A percentile compares a stretch with the other conserved stretches of the same genome.
Conservation (phyloP, 2,113 vertebrate genomes). For the Apus apus region DNA sequence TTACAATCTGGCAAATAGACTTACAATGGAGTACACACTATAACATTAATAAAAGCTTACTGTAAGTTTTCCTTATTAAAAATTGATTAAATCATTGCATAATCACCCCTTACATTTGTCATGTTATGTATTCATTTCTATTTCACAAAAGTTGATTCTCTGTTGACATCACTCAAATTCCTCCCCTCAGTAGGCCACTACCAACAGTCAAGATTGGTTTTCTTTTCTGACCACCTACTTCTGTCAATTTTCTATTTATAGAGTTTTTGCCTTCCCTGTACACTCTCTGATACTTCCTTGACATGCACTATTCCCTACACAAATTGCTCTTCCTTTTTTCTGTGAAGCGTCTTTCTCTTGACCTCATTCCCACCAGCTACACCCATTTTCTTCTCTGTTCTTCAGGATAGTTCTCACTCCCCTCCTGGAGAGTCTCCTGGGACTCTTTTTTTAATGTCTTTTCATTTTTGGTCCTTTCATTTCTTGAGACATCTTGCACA, state of each 20-base stretch:
- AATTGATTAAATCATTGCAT: background rate
- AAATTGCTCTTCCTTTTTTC: background rate
- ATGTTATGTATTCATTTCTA: background rate
- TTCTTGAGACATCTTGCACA: background rate
- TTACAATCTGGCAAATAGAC: background rate
- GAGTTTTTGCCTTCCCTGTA: background rate
- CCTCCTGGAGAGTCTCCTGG: background rate
- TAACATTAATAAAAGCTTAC: background rate
- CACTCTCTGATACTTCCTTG: background rate
- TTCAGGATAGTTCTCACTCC: background rate
- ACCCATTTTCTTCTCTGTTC: background rate
- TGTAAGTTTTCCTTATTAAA: background rate
- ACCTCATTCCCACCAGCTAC: background rate
- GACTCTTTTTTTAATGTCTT: background rate
- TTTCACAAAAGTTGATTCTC: background rate
- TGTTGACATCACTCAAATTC: background rate
- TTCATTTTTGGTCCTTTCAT: background rate
- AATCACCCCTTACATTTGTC: background rate
- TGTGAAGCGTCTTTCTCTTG: background rate
- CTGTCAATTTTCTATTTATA: background rate
- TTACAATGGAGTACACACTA: background rate
- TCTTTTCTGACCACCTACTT: background rate
- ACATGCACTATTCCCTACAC: background rate
- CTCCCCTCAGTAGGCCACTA: background rate
- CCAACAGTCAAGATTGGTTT: background rate